phyloP scores from a whole-genome alignment of 1,140 invertebrate species.

The Fopius arisanus region DNA sequence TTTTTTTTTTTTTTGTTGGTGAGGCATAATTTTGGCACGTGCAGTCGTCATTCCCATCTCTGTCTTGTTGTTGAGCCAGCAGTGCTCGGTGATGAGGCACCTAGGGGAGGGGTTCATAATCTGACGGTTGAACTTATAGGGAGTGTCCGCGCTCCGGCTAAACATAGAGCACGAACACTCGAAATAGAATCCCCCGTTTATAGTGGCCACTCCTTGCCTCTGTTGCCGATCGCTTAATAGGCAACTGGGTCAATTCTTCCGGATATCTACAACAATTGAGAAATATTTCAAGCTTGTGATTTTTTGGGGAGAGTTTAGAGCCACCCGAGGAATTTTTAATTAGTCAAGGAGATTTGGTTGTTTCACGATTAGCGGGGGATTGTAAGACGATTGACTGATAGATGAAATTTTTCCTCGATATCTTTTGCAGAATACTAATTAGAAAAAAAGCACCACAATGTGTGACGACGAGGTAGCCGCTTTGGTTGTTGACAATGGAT shows the following conservation, averaged over 20 bases:
- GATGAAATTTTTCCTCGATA: too few relatives aligned
- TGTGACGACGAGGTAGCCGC: constrained; percentile 91
- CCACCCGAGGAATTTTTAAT: neutral
- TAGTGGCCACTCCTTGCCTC: constrained; percentile 35
- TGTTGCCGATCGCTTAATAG: constrained; percentile 55
- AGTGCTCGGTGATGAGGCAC: neutral
- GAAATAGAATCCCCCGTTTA: constrained; percentile 57
- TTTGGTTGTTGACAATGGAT: constrained; percentile 87
- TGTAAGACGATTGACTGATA: too few relatives aligned
- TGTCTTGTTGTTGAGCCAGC: neutral
- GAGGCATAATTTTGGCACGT: constrained; percentile 60
- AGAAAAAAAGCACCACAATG: constrained; percentile 66
- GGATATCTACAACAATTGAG: constrained; percentile 29
- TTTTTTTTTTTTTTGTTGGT: constrained; percentile 24
- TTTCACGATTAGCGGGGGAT: too few relatives aligned
- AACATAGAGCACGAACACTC: constrained; percentile 56
- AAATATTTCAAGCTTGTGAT: neutral
- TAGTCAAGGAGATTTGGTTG: too few relatives aligned
- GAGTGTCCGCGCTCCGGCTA: constrained; percentile 59
- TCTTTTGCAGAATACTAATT: constrained; percentile 58
- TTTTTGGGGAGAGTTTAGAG: neutral
- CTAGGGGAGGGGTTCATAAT: constrained; percentile 54
- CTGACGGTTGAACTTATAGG: constrained; percentile 64
- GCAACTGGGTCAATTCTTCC: constrained; percentile 62
- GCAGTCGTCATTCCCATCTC: constrained; percentile 28